Conservation (phyloP, 2,113 vertebrate genomes). For the Formicarius rufipectus region DNA sequence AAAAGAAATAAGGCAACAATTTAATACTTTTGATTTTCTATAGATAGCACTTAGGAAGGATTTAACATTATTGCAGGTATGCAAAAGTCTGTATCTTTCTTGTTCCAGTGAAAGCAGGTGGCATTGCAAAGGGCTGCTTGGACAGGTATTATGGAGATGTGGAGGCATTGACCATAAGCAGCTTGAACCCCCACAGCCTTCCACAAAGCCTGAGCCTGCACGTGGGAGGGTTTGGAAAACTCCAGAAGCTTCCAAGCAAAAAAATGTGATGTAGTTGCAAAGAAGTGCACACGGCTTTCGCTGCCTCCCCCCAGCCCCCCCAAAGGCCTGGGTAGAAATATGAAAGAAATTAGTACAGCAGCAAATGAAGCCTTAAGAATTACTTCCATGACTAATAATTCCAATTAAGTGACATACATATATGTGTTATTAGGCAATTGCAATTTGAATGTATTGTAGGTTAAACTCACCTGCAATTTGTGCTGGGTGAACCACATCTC, state of each 20-base stretch:
- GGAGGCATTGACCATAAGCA: not conserved
- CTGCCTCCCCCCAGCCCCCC: accelerated
- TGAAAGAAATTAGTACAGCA: not conserved
- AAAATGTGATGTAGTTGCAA: not conserved
- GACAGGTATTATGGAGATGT: not conserved
- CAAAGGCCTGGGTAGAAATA: not conserved
- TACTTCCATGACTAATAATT: not conserved
- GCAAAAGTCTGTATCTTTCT: no score
- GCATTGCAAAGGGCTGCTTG: not conserved
- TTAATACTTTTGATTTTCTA: not conserved
- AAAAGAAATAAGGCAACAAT: not conserved
- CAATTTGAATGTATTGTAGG: not conserved
- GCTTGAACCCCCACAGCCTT: not conserved
- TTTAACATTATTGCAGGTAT: not conserved
- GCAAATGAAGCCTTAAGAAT: not conserved
- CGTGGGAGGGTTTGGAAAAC: not conserved
- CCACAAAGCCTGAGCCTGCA: not conserved
- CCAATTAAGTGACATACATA: not conserved
- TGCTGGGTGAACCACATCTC: not conserved
- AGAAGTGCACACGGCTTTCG: not conserved
- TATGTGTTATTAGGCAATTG: not conserved
- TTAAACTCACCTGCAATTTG: not conserved
- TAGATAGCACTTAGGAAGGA: not conserved
- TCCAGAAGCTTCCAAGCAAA: not conserved
- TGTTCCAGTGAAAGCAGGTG: accelerated